Percentiles rank a stretch among this genome's conserved stretches.
phyloP scores from a whole-genome alignment of 2,113 vertebrate species.

The Bombycilla garrulus region DNA sequence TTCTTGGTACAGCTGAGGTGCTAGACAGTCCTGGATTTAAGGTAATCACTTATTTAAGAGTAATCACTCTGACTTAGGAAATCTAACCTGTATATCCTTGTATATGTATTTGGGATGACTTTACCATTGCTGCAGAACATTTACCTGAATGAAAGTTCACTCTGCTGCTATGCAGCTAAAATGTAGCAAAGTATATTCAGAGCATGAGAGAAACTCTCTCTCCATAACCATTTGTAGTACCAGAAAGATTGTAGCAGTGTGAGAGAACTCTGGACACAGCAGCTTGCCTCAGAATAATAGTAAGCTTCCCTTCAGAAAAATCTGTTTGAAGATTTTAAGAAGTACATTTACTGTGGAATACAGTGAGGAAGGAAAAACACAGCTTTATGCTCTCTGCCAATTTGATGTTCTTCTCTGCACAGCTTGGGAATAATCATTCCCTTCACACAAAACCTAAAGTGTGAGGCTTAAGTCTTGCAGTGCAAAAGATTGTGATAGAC shows the following conservation, averaged over 20 bases:
- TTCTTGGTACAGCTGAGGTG: background rate
- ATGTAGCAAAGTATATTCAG: background rate
- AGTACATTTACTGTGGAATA: background rate
- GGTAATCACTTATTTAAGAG: too few species aligned
- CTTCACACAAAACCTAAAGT: background rate
- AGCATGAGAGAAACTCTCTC: background rate
- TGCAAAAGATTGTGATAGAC: background rate
- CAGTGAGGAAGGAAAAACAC: background rate
- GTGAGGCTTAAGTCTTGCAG: background rate
- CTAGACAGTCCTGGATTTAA: background rate
- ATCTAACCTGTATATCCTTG: background rate
- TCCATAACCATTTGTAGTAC: background rate
- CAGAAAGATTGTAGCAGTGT: background rate
- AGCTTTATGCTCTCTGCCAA: background rate
- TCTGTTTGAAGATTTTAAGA: background rate
- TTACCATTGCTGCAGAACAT: background rate
- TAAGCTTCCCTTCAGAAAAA: background rate
- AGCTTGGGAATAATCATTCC: background rate
- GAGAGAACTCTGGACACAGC: background rate
- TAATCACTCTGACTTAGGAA: background rate
- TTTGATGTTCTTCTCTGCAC: background rate
- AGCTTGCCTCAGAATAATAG: background rate
- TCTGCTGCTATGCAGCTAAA: background rate
- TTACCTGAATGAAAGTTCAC: background rate
- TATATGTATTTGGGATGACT: background rate